Base-by-base conservation (phyloP, 2,113 vertebrate species). In the Leptosomus discolor region DNA sequence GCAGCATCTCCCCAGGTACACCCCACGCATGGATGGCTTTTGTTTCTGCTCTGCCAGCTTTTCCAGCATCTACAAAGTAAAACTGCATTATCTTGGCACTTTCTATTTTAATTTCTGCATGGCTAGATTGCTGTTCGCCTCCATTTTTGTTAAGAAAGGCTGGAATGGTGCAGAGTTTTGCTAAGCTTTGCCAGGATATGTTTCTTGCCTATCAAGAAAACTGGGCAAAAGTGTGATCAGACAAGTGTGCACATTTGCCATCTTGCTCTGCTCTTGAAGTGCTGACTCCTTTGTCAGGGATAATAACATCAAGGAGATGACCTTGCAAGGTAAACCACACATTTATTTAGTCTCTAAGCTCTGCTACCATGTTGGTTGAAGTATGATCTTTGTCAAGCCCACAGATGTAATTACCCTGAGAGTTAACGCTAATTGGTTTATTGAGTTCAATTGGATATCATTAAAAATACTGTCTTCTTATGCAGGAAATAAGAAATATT, bases 351-450 rank as follows among this genome's bases (percentile, higher is more conserved):
- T 48, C 71, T 84, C 88, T 61, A n/a, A 95, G 86, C 76, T 91
- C 76, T 89, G 68, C 73, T 51, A 81, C 76, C 56, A 12, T 91
- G 76, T 94, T 92, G 85, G 83, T 51, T 94, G 79, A 94, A 92
- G 97, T 94, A 85, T 84, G 91, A 88, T 95, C 74, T 87, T 92
- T 91, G 92, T 90, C 94, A 95, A 85, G 74, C 89, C 84, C 45
- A 37, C 53, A 69, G 92, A 87, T 94, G 86, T 95, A 95, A 92
- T 94, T 96, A 94, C 76, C 89, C 83, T 45, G 86, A 92, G 91
- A 97, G 80, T 79, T 92, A 96, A 92, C 89, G 86, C n/a, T 97
- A 97, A 97, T 95, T 94, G 87, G 91, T 94, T 97, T 96, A 96
- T 90, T 89, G 91, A 93, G 70, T 95, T 96, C 90, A 97, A 95